These are phyloP conservation scores for Pseudomugil tenellus DNA, from an alignment of 2,797 vertebrate species.

Conservation along the genomic window DNA sequence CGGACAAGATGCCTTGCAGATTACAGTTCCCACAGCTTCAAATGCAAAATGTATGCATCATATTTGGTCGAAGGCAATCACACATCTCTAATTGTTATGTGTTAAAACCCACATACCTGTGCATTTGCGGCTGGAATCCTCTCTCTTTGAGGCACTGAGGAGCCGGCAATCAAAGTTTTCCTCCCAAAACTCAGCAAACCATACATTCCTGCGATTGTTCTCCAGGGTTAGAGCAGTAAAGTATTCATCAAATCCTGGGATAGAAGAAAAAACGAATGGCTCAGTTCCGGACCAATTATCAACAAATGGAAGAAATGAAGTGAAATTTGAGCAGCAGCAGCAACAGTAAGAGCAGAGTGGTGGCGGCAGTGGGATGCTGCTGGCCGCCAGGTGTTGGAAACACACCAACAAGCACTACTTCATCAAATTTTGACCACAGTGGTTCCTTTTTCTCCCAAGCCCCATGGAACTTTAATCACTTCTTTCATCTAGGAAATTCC, in stretches of 20 bases:
- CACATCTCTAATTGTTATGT: constrained; percentile 7
- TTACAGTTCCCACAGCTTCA: constrained; percentile 28
- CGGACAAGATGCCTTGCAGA: constrained; percentile 28
- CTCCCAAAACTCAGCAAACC: constrained; percentile 97
- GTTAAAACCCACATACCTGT: constrained; percentile 83
- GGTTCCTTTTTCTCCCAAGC: constrained; percentile 68
- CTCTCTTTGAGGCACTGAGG: constrained; percentile 91
- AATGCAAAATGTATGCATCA: constrained; percentile 24
- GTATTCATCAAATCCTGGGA: constrained; percentile 91
- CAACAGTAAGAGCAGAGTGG: not conserved
- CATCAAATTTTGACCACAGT: constrained; percentile 72
- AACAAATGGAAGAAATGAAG: constrained; percentile 63
- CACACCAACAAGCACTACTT: constrained; percentile 49
- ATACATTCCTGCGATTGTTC: constrained; percentile 95
- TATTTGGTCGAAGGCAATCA: constrained; percentile 35
- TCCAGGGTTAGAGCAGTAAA: constrained; percentile 91
- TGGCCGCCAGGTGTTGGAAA: constrained; percentile 52
- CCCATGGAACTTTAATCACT: constrained; percentile 69
- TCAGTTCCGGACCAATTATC: constrained; percentile 72
- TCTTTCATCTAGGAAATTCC: constrained; percentile 78
- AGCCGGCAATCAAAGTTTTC: constrained; percentile 96
- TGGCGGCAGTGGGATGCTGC: constrained; percentile 5
- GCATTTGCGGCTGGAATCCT: constrained; percentile 92
- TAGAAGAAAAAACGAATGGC: constrained; percentile 47
- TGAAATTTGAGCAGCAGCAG: constrained; percentile 15